Conservation (phyloP, 2,888 invertebrate species). For the Parnassius glacialis region DNA sequence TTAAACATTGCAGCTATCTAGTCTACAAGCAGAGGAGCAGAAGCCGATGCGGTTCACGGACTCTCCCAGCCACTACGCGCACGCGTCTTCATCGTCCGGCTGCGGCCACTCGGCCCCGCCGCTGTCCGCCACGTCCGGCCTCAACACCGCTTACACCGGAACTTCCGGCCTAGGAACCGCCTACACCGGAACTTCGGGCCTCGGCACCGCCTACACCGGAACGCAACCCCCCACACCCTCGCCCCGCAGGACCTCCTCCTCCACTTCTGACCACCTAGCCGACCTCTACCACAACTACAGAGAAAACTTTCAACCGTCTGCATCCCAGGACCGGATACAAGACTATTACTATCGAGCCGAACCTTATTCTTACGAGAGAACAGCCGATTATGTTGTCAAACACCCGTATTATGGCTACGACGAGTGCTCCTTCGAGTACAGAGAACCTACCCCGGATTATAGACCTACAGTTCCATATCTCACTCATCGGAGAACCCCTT, state of each 20-base stretch:
- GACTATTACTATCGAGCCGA: slow-evolving; percentile 63
- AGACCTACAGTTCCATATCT: slow-evolving; percentile 58
- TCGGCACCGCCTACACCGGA: slow-evolving; percentile 76
- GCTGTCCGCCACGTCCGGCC: slow-evolving; percentile 75
- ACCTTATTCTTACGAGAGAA: slow-evolving; percentile 63
- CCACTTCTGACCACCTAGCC: slow-evolving; percentile 82
- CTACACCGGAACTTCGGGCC: slow-evolving; percentile 77
- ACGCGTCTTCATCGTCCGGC: slow-evolving; percentile 71
- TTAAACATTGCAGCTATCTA: slow-evolving; percentile 53
- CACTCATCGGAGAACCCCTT: slow-evolving; percentile 88
- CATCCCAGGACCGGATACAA: slow-evolving; percentile 55
- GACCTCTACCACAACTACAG: slow-evolving; percentile 80
- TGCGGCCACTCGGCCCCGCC: slow-evolving; percentile 77
- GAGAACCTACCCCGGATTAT: slow-evolving; percentile 64
- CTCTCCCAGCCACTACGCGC: slow-evolving; percentile 85
- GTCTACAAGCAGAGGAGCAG: slow-evolving; percentile 77
- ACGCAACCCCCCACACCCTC: slow-evolving; percentile 83
- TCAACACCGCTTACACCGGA: slow-evolving; percentile 65
- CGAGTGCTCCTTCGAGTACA: slow-evolving; percentile 63
- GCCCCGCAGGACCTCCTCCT: slow-evolving; percentile 86
- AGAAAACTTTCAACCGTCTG: slow-evolving; percentile 68
- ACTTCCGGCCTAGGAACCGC: slow-evolving; percentile 78
- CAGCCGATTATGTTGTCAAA: slow-evolving; percentile 68
- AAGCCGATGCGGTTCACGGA: slow-evolving; percentile 88
- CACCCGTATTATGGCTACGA: slow-evolving; percentile 70